Evolutionary conservation across 2,797 vertebrate species (phyloP).

Genomic region (Fratercula arctica): DNA sequence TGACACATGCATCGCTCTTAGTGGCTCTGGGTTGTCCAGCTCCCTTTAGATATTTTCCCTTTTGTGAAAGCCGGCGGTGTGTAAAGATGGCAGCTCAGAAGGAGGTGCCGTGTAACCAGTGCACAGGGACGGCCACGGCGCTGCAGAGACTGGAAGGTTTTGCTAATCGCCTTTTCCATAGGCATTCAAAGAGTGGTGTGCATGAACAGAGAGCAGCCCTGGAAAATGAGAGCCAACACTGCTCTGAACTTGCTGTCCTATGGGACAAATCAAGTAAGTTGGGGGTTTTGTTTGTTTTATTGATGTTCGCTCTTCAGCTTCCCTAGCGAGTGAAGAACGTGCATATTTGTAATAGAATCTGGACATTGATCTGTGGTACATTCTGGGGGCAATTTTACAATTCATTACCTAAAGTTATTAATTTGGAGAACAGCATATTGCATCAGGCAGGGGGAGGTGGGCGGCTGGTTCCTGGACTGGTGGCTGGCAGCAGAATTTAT

Average conservation of each 20-base stretch:
- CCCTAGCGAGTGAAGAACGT: not conserved
- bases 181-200: slow-evolving; percentile 80
- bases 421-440: not conserved
- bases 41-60: slow-evolving; percentile 43
- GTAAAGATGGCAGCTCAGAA: slow-evolving; percentile 86
- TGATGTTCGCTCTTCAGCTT: not conserved
- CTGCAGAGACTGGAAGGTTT: slow-evolving; percentile 86
- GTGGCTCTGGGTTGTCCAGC: slow-evolving; percentile 59
- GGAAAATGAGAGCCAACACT: slow-evolving; percentile 82
- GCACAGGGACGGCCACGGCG: slow-evolving; percentile 75
- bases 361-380: not conserved
- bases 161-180: slow-evolving; percentile 89
- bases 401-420: not conserved
- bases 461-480: not conserved
- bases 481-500: not conserved
- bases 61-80: slow-evolving; percentile 14
- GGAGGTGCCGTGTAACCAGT: slow-evolving; percentile 77
- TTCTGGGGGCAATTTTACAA: not conserved
- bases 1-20: slow-evolving; percentile 67
- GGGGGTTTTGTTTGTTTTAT: not conserved
- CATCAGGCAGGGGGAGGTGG: not conserved
- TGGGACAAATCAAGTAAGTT: slow-evolving; percentile 95
- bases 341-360: not conserved
- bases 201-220: slow-evolving; percentile 82
- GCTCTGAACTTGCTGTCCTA: slow-evolving; percentile 84